These are phyloP conservation scores for Drosophila falleni DNA, from an alignment of 2,888 invertebrate genomes.

Conservation along the genomic window DNA sequence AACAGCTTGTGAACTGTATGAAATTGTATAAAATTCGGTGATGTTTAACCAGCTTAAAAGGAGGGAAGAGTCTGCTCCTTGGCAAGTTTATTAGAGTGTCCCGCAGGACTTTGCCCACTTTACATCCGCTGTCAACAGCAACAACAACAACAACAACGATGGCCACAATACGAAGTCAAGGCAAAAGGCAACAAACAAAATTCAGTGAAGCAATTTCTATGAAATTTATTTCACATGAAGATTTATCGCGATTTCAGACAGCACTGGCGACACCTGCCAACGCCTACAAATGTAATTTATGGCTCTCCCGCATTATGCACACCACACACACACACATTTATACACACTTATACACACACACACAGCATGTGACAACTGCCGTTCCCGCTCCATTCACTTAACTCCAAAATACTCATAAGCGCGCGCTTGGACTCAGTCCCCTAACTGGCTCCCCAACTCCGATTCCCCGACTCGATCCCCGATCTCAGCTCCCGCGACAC, in stretches of 20 bases:
- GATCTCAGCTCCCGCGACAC: slow-evolving; percentile 12
- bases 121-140: slow-evolving; percentile 66
- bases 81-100: slow-evolving; percentile 72
- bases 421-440: slow-evolving; percentile 36
- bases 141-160: slow-evolving; percentile 34
- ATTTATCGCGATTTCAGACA: slow-evolving; percentile 86
- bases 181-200: slow-evolving; percentile 80
- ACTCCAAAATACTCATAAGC: slow-evolving; percentile 74
- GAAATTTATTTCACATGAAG: slow-evolving; percentile 86
- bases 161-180: slow-evolving; percentile 60
- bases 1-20: slow-evolving; percentile 69
- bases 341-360: slow-evolving; percentile 38
- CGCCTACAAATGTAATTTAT: slow-evolving; percentile 86
- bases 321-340: slow-evolving; percentile 53
- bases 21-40: slow-evolving; percentile 35
- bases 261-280: slow-evolving; percentile 86
- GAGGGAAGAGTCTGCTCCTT: slow-evolving; percentile 5
- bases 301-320: slow-evolving; percentile 84
- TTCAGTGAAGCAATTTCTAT: slow-evolving; percentile 85
- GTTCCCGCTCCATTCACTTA: slow-evolving; percentile 56
- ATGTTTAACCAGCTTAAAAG: slow-evolving; percentile 35
- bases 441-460: slow-evolving; percentile 4
- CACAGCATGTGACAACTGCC: slow-evolving; percentile 71
- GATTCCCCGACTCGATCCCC: slow-evolving; percentile 11
- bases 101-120: slow-evolving; percentile 74